Evolutionary conservation across 2,888 invertebrate species (phyloP), one percentile per base, ranked within the genome.

Genomic region (Oasisia sp.): DNA sequence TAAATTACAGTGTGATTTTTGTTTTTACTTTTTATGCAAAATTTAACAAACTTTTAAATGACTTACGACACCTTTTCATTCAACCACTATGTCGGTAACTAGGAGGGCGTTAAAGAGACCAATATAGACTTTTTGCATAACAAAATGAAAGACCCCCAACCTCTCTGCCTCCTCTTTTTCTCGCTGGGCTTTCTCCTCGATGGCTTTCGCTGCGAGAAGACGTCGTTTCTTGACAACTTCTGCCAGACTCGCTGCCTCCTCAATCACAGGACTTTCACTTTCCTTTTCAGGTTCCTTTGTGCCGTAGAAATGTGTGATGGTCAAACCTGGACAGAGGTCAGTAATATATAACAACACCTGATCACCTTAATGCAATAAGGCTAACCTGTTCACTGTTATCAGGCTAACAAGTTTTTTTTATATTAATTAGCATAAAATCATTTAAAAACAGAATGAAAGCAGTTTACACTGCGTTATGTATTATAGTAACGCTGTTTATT

Each of bases 201-300:
- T 94, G 27, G 95, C 95, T 92, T 95, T 94, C 0, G 95, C 95
- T 14, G 96, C 94, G 91, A 95, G 94, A 2, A 95, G 91, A 89
- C 96, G 93, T 1, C 96, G 93, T n/a, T 95, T 93, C 93, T 95
- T 96, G 32, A 96, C 95, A 27, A 94, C 94, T 7, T 95, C 95
- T 5, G 95, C 95, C 89, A 96, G 90, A 91, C 94, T 94, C 11
- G 92, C 94, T 12, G 90, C 92, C 50, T 94, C 94, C 32, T 94
- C 95, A 14, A 89, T 93, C 0, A 91, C 93, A 38, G 90, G 91
- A 12, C 93, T 91, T 19, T 94, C 94, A 92, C 95, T 95, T 12
- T 94, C 94, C 91, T 94, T 95, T 12, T 44, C 90, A 27, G 9
- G 32, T 27, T 32, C n/a, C 45, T 90, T 90, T 32, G 58, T 32